Percentiles rank a stretch among this genome's conserved stretches.
Evolutionary conservation across 2,888 invertebrate genomes (phyloP).

Genomic region (Osedax fenrisi): DNA sequence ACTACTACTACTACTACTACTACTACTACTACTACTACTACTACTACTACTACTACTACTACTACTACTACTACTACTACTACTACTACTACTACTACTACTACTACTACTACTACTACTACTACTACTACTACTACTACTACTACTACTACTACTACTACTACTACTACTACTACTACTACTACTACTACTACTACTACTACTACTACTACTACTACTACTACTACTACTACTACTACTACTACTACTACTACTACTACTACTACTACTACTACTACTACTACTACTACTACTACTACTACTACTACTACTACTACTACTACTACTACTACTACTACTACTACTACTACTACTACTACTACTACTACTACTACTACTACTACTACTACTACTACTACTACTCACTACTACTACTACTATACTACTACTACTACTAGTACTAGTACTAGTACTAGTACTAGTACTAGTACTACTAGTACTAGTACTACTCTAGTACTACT

Average conservation of each 20-base stretch:
- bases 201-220: neutral
- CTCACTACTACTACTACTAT: too few relatives aligned
- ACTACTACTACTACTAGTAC: too few relatives aligned
- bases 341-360: conserved; percentile 7
- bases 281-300: neutral
- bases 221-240: neutral
- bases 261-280: neutral
- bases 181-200: neutral
- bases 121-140: neutral
- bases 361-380: neutral
- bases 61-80: neutral
- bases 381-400: too few relatives aligned
- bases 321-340: too few relatives aligned
- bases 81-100: neutral
- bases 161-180: neutral
- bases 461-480: conserved; percentile 1
- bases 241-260: neutral
- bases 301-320: too few relatives aligned
- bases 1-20: conserved; percentile 2
- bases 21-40: neutral
- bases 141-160: neutral
- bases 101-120: neutral
- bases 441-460: conserved; percentile 1
- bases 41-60: neutral
- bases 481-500: neutral